Evolutionary conservation across 1,140 invertebrate species (phyloP).

Genomic region (Cyclina sinensis): DNA sequence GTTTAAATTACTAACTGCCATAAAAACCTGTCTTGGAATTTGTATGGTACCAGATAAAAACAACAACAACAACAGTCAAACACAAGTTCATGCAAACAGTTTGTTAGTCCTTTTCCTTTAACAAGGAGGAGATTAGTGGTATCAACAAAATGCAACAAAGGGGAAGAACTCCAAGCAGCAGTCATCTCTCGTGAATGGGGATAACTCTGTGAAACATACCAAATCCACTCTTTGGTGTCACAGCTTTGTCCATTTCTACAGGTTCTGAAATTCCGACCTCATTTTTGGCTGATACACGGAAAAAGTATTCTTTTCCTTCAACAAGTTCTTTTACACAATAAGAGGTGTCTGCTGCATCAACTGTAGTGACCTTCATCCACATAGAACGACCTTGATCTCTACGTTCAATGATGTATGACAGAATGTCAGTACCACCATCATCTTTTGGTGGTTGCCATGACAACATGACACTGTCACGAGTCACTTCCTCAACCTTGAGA

Average conservation of each 20-base stretch:
- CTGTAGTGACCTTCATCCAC: conserved; percentile 89
- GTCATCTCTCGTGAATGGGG: conserved; percentile 47
- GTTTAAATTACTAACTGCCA: too few species aligned
- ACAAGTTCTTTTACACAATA: conserved; percentile 88
- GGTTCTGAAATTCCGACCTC: conserved; percentile 95
- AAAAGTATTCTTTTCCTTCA: conserved; percentile 98
- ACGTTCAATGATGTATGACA: conserved; percentile 95
- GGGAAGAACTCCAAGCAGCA: conserved; percentile 45
- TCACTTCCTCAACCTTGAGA: conserved; percentile 89
- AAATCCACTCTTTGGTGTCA: conserved; percentile 81
- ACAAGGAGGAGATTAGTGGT: conserved; percentile 1
- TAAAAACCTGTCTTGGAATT: too few species aligned
- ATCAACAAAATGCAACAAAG: conserved; percentile 42
- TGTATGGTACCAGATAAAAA: too few species aligned
- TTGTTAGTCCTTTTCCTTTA: conserved; percentile 6
- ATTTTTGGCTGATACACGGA: conserved; percentile 96
- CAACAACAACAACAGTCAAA: too few species aligned
- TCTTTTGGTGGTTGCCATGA: conserved; percentile 86
- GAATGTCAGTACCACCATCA: conserved; percentile 89
- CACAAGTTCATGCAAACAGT: not conserved
- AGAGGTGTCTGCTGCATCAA: conserved; percentile 68
- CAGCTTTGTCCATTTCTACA: conserved; percentile 89
- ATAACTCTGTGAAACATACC: conserved; percentile 77
- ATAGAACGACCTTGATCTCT: conserved; percentile 96
- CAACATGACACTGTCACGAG: conserved; percentile 92